A percentile compares a stretch with the other conserved stretches of the same genome.
Evolutionary conservation across 2,113 vertebrate genomes (phyloP).

Genomic region (Cochlearius cochlearius): DNA sequence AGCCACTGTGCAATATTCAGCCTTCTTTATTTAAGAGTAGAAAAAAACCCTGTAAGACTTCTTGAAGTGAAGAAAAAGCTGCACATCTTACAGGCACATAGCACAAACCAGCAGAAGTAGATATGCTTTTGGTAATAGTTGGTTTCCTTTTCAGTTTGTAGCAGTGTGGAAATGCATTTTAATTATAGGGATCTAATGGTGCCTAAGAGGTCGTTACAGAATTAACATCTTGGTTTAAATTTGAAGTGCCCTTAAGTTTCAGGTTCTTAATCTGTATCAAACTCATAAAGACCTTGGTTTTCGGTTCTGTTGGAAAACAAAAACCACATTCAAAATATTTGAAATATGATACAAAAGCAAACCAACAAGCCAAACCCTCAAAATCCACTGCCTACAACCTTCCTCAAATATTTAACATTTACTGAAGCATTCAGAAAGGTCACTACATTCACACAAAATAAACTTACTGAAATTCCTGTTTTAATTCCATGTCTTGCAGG

Average conservation of each 20-base stretch:
- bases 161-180: not conserved
- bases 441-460: not conserved
- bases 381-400: not conserved
- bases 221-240: not conserved
- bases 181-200: not conserved
- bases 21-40: not conserved
- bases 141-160: not conserved
- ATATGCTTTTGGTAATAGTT: not conserved
- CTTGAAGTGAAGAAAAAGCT: not conserved
- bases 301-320: not conserved
- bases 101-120: not conserved
- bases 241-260: not conserved
- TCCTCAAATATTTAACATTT: not conserved
- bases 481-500: not conserved
- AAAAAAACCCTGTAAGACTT: not conserved
- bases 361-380: accelerated
- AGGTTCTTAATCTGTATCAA: not conserved
- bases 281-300: not conserved
- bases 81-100: not conserved
- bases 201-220: not conserved
- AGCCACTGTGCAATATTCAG: not conserved
- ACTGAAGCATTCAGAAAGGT: not conserved
- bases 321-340: not conserved
- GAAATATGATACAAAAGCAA: not conserved
- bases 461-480: not conserved